Conservation (phyloP, 2,888 invertebrate species). For the Nezara viridula region DNA sequence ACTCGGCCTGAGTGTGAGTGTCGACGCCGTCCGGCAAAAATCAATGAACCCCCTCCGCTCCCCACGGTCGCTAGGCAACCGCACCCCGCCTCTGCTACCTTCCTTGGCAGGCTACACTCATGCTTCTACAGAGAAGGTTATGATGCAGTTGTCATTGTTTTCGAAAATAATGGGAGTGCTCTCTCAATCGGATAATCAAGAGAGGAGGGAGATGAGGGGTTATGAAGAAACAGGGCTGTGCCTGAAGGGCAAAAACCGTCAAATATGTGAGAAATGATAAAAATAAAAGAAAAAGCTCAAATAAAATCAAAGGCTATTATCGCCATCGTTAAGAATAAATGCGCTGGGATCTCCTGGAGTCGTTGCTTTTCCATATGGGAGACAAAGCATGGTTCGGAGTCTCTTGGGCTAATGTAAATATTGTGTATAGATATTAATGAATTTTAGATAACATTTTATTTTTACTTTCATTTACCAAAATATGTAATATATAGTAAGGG, state of each 20-base stretch:
- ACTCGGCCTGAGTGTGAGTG: slow-evolving; percentile 1
- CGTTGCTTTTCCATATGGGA: too few relatives aligned
- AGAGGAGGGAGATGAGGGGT: neutral
- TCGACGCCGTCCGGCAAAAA: slow-evolving; percentile 47
- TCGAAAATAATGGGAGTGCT: neutral
- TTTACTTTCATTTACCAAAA: too few relatives aligned
- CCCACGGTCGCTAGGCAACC: slow-evolving; percentile 48
- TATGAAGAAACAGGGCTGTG: neutral
- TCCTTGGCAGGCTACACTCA: slow-evolving; percentile 16
- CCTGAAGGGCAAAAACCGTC: neutral
- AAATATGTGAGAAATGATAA: neutral
- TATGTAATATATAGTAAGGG: too few relatives aligned
- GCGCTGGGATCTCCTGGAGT: too few relatives aligned
- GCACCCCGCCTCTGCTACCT: slow-evolving; percentile 48
- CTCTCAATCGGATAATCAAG: neutral
- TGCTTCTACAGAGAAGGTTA: neutral
- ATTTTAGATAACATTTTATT: too few relatives aligned
- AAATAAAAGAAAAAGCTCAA: neutral
- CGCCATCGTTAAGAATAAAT: too few relatives aligned
- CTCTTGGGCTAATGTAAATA: too few relatives aligned
- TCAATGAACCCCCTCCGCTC: slow-evolving; percentile 27
- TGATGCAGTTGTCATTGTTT: neutral
- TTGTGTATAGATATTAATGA: too few relatives aligned
- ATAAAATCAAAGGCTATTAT: neutral
- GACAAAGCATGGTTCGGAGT: too few relatives aligned